Conservation (phyloP, 2,888 invertebrate genomes). For the Monochamus alternatus region DNA sequence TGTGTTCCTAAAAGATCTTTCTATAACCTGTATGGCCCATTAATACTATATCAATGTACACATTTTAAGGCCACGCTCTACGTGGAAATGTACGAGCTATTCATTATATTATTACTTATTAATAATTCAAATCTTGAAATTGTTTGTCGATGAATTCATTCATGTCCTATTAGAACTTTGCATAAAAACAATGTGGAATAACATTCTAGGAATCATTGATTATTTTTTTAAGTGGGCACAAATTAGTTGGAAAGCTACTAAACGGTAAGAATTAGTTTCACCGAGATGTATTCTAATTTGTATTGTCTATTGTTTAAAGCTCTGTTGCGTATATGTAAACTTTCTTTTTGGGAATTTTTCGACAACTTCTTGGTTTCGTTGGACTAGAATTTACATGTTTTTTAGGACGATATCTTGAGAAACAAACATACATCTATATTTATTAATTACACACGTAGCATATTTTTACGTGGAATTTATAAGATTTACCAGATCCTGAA, state of each 20-base stretch:
- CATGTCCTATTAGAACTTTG: conserved; percentile 16
- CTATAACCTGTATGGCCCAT: not conserved
- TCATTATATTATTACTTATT: conserved; percentile 18
- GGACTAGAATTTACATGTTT: too few relatives aligned
- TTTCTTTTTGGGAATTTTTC: not conserved
- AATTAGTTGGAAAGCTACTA: conserved; percentile 11
- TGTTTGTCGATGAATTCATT: conserved; percentile 30
- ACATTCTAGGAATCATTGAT: conserved; percentile 5
- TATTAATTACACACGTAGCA: too few relatives aligned
- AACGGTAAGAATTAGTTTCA: conserved; percentile 4
- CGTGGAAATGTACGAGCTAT: conserved; percentile 21
- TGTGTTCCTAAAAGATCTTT: too few relatives aligned
- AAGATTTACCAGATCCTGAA: too few relatives aligned
- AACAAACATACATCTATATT: too few relatives aligned
- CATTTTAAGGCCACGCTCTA: conserved; percentile 7
- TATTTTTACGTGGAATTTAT: too few relatives aligned
- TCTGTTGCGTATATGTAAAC: not conserved
- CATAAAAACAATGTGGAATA: conserved; percentile 12
- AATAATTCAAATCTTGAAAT: conserved; percentile 29
- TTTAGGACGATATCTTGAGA: too few relatives aligned
- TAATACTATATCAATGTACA: conserved; percentile 6
- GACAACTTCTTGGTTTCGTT: not conserved
- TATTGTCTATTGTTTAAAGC: conserved; percentile 8
- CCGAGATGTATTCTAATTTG: conserved; percentile 9
- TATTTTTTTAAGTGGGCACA: conserved; percentile 5